A percentile compares a stretch with the other conserved stretches of the same genome.
Evolutionary conservation across 1,140 invertebrate genomes (phyloP).

Genomic region (Apis laboriosa): DNA sequence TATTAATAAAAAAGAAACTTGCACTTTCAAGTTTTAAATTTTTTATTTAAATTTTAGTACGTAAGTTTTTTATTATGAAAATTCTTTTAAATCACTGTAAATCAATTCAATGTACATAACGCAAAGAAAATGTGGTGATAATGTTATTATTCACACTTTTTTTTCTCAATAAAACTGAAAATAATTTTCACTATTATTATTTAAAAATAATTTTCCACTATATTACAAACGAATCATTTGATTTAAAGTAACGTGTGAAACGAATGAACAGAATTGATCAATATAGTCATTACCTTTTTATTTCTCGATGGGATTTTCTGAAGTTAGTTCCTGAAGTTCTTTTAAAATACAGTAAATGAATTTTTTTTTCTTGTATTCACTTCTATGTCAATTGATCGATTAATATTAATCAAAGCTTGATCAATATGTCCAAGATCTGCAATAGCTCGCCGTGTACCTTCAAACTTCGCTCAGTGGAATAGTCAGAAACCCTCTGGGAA

Average conservation of each 20-base stretch:
- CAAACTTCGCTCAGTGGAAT: neutral
- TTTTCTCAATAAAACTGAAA: too few relatives aligned
- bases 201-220: neutral
- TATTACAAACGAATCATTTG: neutral
- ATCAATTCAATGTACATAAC: neutral
- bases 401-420: neutral
- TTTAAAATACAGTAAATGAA: too few relatives aligned
- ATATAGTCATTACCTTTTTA: neutral
- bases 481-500: neutral
- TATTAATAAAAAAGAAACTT: neutral
- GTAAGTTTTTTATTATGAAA: neutral
- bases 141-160: neutral
- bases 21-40: neutral
- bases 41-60: too few relatives aligned
- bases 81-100: neutral
- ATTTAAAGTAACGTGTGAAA: neutral
- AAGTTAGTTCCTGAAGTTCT: neutral
- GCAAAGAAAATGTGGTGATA: neutral
- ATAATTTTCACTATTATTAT: neutral
- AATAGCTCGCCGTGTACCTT: neutral
- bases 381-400: constrained; percentile 17
- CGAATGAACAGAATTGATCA: neutral
- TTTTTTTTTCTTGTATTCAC: too few relatives aligned
- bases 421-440: constrained; percentile 13
- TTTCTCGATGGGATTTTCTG: neutral